Base-by-base conservation (phyloP, 2,888 invertebrate genomes). In the Drosophila stalkeri region DNA sequence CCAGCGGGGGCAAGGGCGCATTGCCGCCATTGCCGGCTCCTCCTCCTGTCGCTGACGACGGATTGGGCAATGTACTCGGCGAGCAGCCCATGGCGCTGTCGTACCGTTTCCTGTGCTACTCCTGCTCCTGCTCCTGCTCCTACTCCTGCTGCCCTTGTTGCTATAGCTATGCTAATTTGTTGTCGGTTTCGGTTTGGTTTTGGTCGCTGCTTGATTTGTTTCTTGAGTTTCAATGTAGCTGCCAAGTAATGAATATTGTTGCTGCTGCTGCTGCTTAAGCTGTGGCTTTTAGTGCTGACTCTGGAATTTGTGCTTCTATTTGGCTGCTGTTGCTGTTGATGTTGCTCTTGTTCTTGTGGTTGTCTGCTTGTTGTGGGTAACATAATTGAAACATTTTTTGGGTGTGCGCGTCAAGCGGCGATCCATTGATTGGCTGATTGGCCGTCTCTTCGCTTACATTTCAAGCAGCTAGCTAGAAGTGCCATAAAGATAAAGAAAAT, bases 1-100 rank as follows among this genome's bases (percentile, higher is more conserved):
- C 86, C 60, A 88, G 47, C 20, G 81, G 75, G 56, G 80, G 88
- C 64, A 88, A 37, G n/a, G 81, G 75, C 60, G 80, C 79, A 41
- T 78, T 72, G 59, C 56, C 65, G 11, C 39, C 64, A 31, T 31
- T 65, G 39, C 64, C 39, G 65, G 41, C 62, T 67, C 44, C 70
- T 41, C n/a, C n/a, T 3, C 56, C 70, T 3, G 81, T 55, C 18
- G 73, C 54, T 39, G 83, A 67, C 43, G 80, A 41, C 49, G 80
- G 74, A n/a, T 80, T 79, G 70, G 74, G 81, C 78, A 91, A 72
- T 27, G 83, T 79, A 67, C 91, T 91, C 49, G 91, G 90, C 46
- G 91, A 91, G 72, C 91, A 91, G 68, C 91, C 91, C 91, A 91
- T 91, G 55, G 51, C 70, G 81, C 46, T 78, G 73, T 77, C 68